Evolutionary conservation across 1,140 invertebrate species (phyloP), one percentile per base, ranked within the genome.

Genomic region (Oryzaephilus surinamensis): DNA sequence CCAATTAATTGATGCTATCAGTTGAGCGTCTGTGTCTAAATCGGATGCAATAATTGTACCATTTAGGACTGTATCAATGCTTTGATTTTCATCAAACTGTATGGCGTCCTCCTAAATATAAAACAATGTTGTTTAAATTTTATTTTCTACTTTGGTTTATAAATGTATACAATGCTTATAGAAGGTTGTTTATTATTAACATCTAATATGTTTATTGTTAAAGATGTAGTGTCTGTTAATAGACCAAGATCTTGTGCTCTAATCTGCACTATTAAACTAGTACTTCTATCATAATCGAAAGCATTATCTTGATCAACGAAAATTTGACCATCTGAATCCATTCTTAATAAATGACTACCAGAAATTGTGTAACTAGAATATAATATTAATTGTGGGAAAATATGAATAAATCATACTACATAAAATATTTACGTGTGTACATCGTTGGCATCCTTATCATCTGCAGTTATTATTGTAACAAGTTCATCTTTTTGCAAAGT

Each of bases 161-260:
- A n/a, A n/a, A n/a, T n/a, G n/a, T n/a, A n/a, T n/a, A n/a, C n/a
- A n/a, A n/a, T n/a, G n/a, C n/a, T n/a, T n/a, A n/a, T n/a, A n/a
- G n/a, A n/a, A n/a, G 74, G 74, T 3, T 66, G 66, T 20, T 69
- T 67, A 41, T 75, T 72, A 52, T 76, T 75, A 38, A 74, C 64
- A 48, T 75, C 73, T 1, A 58, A 46, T 0, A 76, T 54, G 31
- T 63, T 60, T 4, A 76, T 70, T 8, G 61, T 60, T 4, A 76
- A 46, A 32, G 69, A 67, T 2, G 67, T 58, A 13, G 63, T 70
- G 1, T 60, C 57, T 8, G 54, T 66, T 49, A 75, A 64, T 3
- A 55, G 46, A 7, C 67, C 54, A 0, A 60, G 65, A 47, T 74
- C 72, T 10, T 55, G 57, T 6, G 59, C 61, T 15, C 43, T 44